phyloP scores from a whole-genome alignment of 1,140 invertebrate genomes.

The Nephila pilipes region DNA sequence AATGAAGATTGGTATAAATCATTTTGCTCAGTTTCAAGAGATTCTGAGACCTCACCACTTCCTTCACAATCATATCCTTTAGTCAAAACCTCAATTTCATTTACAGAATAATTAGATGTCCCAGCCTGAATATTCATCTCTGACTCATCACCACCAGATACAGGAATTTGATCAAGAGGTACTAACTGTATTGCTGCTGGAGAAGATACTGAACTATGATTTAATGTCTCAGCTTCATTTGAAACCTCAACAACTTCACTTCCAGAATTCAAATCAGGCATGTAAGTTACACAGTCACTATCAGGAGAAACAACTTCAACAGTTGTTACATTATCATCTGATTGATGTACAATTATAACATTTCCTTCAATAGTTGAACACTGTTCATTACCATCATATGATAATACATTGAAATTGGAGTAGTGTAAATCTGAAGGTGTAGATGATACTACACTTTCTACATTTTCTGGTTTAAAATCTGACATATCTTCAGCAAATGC shows the following conservation, averaged over 20 bases:
- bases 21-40: constrained; percentile 21
- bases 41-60: constrained; percentile 56
- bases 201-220: constrained; percentile 33
- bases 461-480: neutral
- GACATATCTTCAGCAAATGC: constrained; percentile 6
- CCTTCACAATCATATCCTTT: neutral
- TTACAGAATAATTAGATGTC: constrained; percentile 6
- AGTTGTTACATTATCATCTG: neutral
- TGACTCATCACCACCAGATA: neutral
- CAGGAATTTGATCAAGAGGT: neutral
- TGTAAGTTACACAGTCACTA: neutral
- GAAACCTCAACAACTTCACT: constrained; percentile 4
- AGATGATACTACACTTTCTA: constrained; percentile 58
- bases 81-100: constrained; percentile 7
- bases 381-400: constrained; percentile 40
- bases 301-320: constrained; percentile 17
- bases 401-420: neutral
- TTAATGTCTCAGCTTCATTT: constrained; percentile 58
- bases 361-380: constrained; percentile 47
- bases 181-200: neutral
- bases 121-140: neutral
- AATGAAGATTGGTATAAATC: neutral
- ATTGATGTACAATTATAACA: neutral
- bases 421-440: constrained; percentile 24
- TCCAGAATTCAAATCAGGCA: neutral